phyloP scores from a whole-genome alignment of 1,140 invertebrate species.

The Drosophila rhopaloa region DNA sequence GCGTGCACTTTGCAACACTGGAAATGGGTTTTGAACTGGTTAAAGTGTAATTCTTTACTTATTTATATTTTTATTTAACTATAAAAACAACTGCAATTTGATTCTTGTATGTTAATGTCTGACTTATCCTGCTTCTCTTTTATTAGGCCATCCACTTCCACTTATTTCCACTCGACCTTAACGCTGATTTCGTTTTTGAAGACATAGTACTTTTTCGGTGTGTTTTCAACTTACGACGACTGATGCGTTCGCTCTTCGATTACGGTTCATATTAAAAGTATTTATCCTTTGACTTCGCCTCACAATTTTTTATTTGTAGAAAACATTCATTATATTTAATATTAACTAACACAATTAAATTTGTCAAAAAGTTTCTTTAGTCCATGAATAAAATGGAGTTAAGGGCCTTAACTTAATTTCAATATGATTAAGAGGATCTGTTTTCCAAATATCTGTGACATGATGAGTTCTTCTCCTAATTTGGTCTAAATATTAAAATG shows the following conservation, averaged over 20 bases:
- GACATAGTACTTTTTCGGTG: not conserved
- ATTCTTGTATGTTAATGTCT: not conserved
- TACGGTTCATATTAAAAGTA: constrained; percentile 12
- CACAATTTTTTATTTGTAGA: too few relatives aligned
- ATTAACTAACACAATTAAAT: not conserved
- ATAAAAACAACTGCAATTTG: not conserved
- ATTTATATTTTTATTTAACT: not conserved
- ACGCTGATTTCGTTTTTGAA: not conserved
- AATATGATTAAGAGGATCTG: too few relatives aligned
- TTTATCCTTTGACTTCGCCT: not conserved
- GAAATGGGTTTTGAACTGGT: not conserved
- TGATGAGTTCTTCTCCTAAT: too few relatives aligned
- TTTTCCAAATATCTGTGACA: too few relatives aligned
- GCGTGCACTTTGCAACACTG: constrained; percentile 2
- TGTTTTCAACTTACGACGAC: too few relatives aligned
- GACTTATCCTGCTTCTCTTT: constrained; percentile 8
- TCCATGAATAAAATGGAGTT: too few relatives aligned
- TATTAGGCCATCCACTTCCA: constrained; percentile 27
- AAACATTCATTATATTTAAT: too few relatives aligned
- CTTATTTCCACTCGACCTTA: constrained; percentile 11
- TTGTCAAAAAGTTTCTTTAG: not conserved
- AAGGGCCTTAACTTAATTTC: too few relatives aligned
- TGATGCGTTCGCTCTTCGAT: not conserved
- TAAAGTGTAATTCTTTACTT: not conserved
- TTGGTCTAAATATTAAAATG: too few relatives aligned